Percentiles rank a stretch among this genome's conserved stretches.
These are phyloP conservation scores for Himalopsyche phryganea DNA, from an alignment of 1,140 invertebrate species.

Conservation along the genomic window DNA sequence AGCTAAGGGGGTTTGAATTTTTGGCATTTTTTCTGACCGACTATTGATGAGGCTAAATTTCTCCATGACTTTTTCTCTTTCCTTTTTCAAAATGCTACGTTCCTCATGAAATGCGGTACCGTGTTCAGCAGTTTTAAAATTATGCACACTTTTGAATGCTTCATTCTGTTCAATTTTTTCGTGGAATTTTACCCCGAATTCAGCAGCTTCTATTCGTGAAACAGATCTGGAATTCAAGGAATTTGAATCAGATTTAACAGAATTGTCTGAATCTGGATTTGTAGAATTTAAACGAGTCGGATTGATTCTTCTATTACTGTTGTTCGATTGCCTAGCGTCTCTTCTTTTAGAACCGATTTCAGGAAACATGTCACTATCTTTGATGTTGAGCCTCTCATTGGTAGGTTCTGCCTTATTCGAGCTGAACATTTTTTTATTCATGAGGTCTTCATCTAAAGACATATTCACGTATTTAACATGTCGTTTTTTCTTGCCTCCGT, in stretches of 20 bases:
- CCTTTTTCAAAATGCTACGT: slow-evolving; percentile 45
- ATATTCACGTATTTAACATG: slow-evolving; percentile 37
- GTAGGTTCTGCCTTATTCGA: slow-evolving; percentile 31
- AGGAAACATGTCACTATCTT: slow-evolving; percentile 44
- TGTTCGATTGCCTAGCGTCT: slow-evolving; percentile 33
- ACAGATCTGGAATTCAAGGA: slow-evolving; percentile 14
- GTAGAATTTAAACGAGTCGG: slow-evolving; percentile 44
- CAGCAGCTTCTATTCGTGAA: slow-evolving; percentile 33
- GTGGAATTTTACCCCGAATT: slow-evolving; percentile 29
- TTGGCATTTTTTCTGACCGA: slow-evolving; percentile 7
- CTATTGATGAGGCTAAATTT: slow-evolving; percentile 47
- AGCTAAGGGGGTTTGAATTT: slow-evolving; percentile 3
- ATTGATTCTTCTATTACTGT: slow-evolving; percentile 45
- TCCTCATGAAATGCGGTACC: slow-evolving; percentile 43
- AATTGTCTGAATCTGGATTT: slow-evolving; percentile 39
- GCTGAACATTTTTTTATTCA: slow-evolving; percentile 16
- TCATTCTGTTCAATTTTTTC: slow-evolving; percentile 40
- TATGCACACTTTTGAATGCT: slow-evolving; percentile 42
- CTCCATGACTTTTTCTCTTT: slow-evolving; percentile 48
- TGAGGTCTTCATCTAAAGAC: slow-evolving; percentile 34
- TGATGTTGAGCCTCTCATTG: slow-evolving; percentile 37
- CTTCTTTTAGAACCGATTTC: slow-evolving; percentile 45
- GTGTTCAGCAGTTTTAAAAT: slow-evolving; percentile 41
- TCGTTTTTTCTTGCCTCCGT: slow-evolving; percentile 44
- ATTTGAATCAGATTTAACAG: slow-evolving; percentile 39